Conservation (phyloP, 2,797 vertebrate genomes). For the Hapalemur alaotrensis region DNA sequence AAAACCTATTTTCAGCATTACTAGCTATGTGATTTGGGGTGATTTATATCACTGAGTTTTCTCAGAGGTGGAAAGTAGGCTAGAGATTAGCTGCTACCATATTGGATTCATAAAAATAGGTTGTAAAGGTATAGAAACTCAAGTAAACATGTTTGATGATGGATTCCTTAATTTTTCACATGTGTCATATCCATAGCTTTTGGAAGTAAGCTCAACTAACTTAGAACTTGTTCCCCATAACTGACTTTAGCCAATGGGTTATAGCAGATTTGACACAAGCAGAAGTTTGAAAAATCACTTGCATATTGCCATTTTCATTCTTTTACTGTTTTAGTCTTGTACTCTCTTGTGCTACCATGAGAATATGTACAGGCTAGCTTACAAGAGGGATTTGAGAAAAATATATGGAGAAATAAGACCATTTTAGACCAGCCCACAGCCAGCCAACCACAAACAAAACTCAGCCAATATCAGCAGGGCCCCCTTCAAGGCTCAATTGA, state of each 20-base stretch:
- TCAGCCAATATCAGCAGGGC: no score
- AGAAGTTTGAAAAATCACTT: background rate
- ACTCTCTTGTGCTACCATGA: background rate
- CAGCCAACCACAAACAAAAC: background rate
- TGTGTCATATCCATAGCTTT: background rate
- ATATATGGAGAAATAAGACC: background rate
- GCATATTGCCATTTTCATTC: background rate
- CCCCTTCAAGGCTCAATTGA: background rate
- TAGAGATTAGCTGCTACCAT: background rate
- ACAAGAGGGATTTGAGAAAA: background rate
- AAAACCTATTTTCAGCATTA: background rate
- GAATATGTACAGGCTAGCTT: background rate
- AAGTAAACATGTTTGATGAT: background rate
- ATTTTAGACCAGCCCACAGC: background rate
- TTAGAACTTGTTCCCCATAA: background rate
- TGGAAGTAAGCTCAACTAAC: background rate
- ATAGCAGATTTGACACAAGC: background rate
- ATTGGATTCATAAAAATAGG: background rate
- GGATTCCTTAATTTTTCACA: background rate
- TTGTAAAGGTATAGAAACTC: background rate
- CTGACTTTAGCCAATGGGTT: background rate
- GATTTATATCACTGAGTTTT: background rate
- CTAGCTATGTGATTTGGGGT: background rate
- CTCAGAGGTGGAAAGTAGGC: no score
- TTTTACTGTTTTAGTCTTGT: background rate